A percentile compares a stretch with the other conserved stretches of the same genome.
These are phyloP conservation scores for Hipposideros armiger DNA, from an alignment of 2,113 vertebrate genomes.

Conservation along the genomic window DNA sequence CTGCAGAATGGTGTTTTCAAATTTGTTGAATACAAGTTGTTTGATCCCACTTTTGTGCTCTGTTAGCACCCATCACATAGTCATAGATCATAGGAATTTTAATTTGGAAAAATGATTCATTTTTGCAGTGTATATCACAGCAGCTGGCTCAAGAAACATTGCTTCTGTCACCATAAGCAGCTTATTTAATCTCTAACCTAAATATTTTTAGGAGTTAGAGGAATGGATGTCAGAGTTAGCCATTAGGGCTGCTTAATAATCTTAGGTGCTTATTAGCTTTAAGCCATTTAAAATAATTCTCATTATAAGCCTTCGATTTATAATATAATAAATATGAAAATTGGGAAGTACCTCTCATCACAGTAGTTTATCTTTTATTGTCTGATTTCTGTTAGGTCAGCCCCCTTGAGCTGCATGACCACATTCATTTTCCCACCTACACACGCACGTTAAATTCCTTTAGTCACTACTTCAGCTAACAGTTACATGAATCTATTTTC, in stretches of 20 bases:
- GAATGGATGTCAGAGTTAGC: slow-evolving; percentile 30
- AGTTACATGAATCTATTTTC: slow-evolving; percentile 46
- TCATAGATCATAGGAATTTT: slow-evolving; percentile 62
- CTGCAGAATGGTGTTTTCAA: slow-evolving; percentile 61
- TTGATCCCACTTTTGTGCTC: slow-evolving; percentile 42
- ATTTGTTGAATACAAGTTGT: slow-evolving; percentile 61
- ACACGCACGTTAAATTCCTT: slow-evolving; percentile 40
- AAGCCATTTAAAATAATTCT: slow-evolving; percentile 46
- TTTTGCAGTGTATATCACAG: background rate
- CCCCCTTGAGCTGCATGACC: slow-evolving; percentile 12
- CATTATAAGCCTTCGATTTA: slow-evolving; percentile 2
- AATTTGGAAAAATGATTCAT: slow-evolving; percentile 74
- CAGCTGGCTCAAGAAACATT: slow-evolving; percentile 32
- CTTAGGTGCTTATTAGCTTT: slow-evolving; percentile 50
- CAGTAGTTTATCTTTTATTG: background rate
- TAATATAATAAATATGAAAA: slow-evolving; percentile 37
- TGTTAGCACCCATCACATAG: slow-evolving; percentile 49
- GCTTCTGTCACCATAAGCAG: background rate
- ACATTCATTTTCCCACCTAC: slow-evolving; percentile 59
- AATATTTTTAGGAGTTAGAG: slow-evolving; percentile 53
- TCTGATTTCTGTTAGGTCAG: slow-evolving; percentile 31
- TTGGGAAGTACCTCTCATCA: slow-evolving; percentile 7
- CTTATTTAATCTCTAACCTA: slow-evolving; percentile 48
- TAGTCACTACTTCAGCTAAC: slow-evolving; percentile 48
- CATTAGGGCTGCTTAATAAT: slow-evolving; percentile 20